A percentile compares a stretch with the other conserved stretches of the same genome.
phyloP scores from a whole-genome alignment of 2,113 vertebrate species.

The Gobiocypris rarus region DNA sequence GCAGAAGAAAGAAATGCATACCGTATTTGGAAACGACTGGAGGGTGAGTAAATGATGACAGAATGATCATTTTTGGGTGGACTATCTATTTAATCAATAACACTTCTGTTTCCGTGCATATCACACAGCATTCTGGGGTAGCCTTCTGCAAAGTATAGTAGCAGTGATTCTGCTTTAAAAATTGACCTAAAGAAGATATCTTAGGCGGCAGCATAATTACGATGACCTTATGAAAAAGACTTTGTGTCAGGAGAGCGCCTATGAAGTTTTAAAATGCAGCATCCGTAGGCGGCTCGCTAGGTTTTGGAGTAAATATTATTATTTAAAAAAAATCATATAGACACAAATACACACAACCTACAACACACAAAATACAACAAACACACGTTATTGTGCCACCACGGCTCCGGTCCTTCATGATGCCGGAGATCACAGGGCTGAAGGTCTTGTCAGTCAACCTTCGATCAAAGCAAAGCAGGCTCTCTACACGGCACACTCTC shows the following conservation, averaged over 20 bases:
- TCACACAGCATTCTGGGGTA: not conserved
- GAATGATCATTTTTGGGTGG: not conserved
- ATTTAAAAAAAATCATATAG: too few species aligned
- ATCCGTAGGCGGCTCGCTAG: not conserved
- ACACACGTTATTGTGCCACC: conserved; percentile 27
- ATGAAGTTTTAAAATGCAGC: not conserved
- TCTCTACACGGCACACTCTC: conserved; percentile 50
- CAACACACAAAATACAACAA: conserved; percentile 35
- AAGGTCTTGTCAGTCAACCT: conserved; percentile 59
- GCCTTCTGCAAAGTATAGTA: not conserved
- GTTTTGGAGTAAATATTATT: not conserved
- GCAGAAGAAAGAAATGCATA: too few species aligned
- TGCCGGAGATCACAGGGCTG: conserved; percentile 48
- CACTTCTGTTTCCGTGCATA: not conserved
- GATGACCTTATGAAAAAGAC: conserved; percentile 18
- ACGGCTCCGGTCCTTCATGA: conserved; percentile 40
- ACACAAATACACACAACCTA: conserved; percentile 42
- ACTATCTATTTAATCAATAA: not conserved
- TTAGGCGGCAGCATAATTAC: not conserved
- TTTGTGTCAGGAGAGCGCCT: not conserved
- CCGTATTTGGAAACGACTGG: too few species aligned
- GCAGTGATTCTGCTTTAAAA: not conserved
- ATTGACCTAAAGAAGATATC: not conserved
- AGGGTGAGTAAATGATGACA: not conserved
- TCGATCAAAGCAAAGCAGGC: conserved; percentile 57